Percentiles rank a stretch among this genome's conserved stretches.
phyloP scores from a whole-genome alignment of 2,113 vertebrate genomes.

The Psophia crepitans region DNA sequence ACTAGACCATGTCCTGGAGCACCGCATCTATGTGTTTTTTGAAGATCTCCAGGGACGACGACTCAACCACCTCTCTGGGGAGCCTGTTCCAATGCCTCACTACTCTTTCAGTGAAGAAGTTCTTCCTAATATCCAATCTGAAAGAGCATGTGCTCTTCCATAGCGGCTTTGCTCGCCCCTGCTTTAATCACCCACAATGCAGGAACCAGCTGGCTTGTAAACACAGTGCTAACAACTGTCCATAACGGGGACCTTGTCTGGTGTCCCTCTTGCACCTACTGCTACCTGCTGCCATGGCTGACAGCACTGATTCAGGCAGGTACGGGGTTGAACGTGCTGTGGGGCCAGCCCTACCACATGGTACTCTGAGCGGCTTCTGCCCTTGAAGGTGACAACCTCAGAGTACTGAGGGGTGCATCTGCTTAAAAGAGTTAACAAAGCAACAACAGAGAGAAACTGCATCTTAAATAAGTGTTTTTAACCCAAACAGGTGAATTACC shows the following conservation, averaged over 20 bases:
- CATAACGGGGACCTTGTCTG: accelerated
- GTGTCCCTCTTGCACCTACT: background rate
- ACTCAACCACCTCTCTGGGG: too few relatives aligned
- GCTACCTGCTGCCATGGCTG: background rate
- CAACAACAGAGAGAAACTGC: background rate
- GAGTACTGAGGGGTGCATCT: background rate
- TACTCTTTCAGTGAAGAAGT: too few relatives aligned
- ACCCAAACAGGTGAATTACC: too few relatives aligned
- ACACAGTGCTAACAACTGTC: background rate
- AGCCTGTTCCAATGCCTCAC: too few relatives aligned
- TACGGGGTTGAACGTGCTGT: background rate
- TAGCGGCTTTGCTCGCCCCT: background rate
- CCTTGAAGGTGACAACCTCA: background rate
- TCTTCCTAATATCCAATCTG: too few relatives aligned
- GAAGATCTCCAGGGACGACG: too few relatives aligned
- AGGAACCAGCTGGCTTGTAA: background rate
- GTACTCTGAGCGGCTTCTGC: background rate
- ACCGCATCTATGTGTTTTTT: too few relatives aligned
- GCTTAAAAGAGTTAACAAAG: background rate
- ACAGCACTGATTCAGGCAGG: background rate
- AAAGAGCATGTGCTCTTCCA: background rate
- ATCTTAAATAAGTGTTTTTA: background rate
- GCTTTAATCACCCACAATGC: accelerated
- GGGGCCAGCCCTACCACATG: background rate
- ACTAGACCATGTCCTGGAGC: too few relatives aligned